Percentiles rank a stretch among this genome's conserved stretches.
Evolutionary conservation across 1,140 invertebrate species (phyloP).

Genomic region (Pseudomyrmex pallidus): DNA sequence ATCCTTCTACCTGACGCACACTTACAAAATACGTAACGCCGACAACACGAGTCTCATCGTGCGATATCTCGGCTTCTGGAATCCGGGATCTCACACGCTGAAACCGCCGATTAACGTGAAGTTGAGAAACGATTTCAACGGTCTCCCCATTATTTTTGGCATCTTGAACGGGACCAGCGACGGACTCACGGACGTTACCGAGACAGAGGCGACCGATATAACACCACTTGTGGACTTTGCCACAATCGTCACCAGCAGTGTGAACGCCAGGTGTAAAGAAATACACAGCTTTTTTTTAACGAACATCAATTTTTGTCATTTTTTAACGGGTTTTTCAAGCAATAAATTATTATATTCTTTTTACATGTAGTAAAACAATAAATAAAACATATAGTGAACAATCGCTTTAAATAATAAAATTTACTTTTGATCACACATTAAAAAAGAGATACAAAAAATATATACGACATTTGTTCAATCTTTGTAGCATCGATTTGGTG

Average conservation of each 20-base stretch:
- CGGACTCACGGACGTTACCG: conserved; percentile 63
- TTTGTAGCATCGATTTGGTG: conserved; percentile 82
- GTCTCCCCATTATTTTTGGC: conserved; percentile 80
- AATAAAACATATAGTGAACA: no score
- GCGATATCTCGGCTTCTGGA: conserved; percentile 80
- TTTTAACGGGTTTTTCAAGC: no score
- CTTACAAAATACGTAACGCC: conserved; percentile 80
- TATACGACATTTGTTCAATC: not conserved
- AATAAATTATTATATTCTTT: not conserved
- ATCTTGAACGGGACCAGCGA: conserved; percentile 81
- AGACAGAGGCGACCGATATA: conserved; percentile 78
- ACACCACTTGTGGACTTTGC: conserved; percentile 81
- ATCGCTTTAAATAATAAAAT: not conserved
- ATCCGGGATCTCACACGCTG: conserved; percentile 70
- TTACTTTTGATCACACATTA: not conserved
- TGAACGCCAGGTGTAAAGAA: conserved; percentile 80
- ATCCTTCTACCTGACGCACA: conserved; percentile 77
- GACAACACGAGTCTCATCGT: conserved; percentile 80
- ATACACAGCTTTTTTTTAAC: no score
- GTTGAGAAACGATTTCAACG: conserved; percentile 79
- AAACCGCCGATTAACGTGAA: conserved; percentile 75
- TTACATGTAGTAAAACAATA: not conserved
- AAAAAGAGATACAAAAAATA: not conserved
- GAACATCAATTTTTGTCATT: not conserved
- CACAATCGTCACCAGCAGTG: conserved; percentile 76